These are phyloP conservation scores for Gymnocypris eckloni DNA, from an alignment of 2,797 vertebrate genomes.

Conservation along the genomic window DNA sequence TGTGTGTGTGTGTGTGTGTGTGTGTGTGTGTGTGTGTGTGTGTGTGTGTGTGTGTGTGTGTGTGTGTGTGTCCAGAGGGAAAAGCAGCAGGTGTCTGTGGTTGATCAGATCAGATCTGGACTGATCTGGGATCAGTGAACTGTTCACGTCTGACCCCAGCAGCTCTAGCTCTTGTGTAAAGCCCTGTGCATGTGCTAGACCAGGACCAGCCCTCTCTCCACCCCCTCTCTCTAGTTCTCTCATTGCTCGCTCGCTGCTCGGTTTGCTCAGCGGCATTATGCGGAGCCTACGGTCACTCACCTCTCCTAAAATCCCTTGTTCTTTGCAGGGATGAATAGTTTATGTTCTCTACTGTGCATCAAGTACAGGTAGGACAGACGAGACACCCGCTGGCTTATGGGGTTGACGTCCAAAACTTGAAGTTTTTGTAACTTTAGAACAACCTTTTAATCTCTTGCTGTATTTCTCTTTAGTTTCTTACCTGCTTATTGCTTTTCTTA, in stretches of 20 bases:
- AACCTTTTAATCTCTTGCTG: constrained; percentile 1
- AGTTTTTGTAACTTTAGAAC: constrained; percentile 31
- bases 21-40: too few species aligned
- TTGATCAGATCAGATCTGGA: constrained; percentile 52
- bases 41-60: background rate
- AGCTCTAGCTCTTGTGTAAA: constrained; percentile 61
- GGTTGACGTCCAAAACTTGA: constrained; percentile 5
- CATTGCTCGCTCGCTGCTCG: constrained; percentile 23
- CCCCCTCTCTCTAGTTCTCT: constrained; percentile 53
- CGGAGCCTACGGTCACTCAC: constrained; percentile 68
- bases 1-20: too few species aligned
- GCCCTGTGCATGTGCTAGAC: constrained; percentile 70
- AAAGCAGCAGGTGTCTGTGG: constrained; percentile 74
- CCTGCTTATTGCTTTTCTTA: constrained; percentile 12
- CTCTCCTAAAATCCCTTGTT: constrained; percentile 74
- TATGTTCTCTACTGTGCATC: constrained; percentile 93
- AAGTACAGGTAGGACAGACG: constrained; percentile 89
- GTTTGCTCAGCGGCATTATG: constrained; percentile 79
- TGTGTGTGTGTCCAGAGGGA: constrained; percentile 19
- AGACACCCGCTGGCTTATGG: constrained; percentile 22
- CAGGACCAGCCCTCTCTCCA: constrained; percentile 69
- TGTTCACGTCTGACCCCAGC: constrained; percentile 26
- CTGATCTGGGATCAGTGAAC: constrained; percentile 51
- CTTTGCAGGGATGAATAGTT: constrained; percentile 86
- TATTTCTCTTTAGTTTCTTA: background rate